Evolutionary conservation across 2,797 vertebrate species (phyloP).

Genomic region (Phoeniculus purpureus): DNA sequence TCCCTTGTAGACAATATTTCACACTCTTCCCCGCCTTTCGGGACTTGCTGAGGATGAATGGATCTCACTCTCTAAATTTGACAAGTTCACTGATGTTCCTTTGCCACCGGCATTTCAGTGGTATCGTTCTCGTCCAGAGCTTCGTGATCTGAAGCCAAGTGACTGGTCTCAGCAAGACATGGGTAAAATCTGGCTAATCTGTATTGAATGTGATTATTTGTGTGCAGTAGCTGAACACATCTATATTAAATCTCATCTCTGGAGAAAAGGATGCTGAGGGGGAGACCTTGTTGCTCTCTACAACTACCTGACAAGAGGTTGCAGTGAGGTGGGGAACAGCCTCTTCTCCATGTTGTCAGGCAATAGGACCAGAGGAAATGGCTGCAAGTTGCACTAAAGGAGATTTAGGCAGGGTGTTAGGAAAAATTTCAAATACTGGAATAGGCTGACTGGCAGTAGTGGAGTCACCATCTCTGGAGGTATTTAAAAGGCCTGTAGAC

Average conservation of each 20-base stretch:
- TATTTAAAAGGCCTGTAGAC: too few relatives aligned
- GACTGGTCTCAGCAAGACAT: conserved; percentile 93
- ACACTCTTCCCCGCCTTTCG: conserved; percentile 88
- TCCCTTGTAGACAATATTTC: conserved; percentile 88
- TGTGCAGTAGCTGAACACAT: background rate
- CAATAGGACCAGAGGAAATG: too few relatives aligned
- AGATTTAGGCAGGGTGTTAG: too few relatives aligned
- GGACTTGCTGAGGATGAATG: conserved; percentile 92
- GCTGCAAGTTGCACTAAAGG: too few relatives aligned
- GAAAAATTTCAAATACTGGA: too few relatives aligned
- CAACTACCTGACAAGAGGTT: too few relatives aligned
- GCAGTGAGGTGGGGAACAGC: too few relatives aligned
- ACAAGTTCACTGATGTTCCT: conserved; percentile 78
- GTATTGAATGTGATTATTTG: background rate
- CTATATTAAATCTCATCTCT: background rate
- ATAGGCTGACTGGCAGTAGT: too few relatives aligned
- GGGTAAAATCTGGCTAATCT: conserved; percentile 75
- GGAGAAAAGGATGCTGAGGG: too few relatives aligned
- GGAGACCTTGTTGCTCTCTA: too few relatives aligned
- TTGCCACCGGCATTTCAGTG: conserved; percentile 73
- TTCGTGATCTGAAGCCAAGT: conserved; percentile 78
- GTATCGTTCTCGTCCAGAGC: conserved; percentile 72
- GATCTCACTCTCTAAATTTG: conserved; percentile 87
- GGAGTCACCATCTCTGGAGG: too few relatives aligned
- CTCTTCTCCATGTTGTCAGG: too few relatives aligned